Conservation (phyloP, 2,113 vertebrate species). For the Scolopax mira region DNA sequence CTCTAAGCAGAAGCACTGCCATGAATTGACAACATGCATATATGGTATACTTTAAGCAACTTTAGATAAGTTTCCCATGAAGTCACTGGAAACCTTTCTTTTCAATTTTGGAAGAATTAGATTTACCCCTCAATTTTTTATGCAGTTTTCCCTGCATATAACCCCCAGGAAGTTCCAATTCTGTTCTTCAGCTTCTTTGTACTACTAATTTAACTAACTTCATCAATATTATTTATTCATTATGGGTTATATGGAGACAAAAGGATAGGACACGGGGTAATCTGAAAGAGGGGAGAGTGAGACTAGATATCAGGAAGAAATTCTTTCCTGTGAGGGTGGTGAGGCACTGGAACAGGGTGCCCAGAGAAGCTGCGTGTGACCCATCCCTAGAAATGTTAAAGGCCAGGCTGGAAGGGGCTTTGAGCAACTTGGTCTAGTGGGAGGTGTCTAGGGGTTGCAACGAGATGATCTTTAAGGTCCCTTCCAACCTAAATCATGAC, state of each 20-base stretch:
- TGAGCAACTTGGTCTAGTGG: neutral
- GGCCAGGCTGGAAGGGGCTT: neutral
- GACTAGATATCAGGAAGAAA: neutral
- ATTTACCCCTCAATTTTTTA: neutral
- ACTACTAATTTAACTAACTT: neutral
- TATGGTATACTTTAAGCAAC: neutral
- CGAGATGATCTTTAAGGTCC: neutral
- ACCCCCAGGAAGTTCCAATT: neutral
- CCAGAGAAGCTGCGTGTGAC: neutral
- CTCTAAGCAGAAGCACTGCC: neutral
- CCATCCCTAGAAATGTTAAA: neutral
- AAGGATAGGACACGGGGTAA: neutral
- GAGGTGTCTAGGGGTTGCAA: neutral
- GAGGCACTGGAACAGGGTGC: neutral
- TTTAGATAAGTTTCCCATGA: neutral
- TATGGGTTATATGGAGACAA: neutral
- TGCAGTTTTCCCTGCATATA: accelerated
- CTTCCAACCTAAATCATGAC: neutral
- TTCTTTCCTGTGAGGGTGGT: neutral
- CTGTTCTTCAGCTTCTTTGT: neutral
- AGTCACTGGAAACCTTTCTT: neutral
- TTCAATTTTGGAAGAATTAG: neutral
- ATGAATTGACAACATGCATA: accelerated
- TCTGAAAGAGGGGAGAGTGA: neutral
- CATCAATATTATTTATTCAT: neutral